Evolutionary conservation across 2,888 invertebrate species (phyloP).

Genomic region (Leptarthrus brevirostris): DNA sequence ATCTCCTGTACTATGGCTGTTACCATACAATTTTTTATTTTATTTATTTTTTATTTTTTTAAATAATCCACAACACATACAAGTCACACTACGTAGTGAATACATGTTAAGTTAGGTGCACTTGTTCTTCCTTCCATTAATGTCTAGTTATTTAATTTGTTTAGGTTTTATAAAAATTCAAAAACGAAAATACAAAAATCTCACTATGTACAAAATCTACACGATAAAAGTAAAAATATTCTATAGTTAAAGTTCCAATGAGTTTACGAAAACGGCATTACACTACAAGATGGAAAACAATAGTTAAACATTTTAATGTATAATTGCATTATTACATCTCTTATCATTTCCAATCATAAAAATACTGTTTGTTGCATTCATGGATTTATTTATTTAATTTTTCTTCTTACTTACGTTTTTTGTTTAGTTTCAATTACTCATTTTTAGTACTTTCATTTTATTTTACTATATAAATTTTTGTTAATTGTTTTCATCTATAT

Average conservation of each 20-base stretch:
- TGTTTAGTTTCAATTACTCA: slow-evolving; percentile 37
- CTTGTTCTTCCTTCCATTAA: too few relatives aligned
- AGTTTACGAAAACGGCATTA: not conserved
- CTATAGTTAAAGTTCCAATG: not conserved
- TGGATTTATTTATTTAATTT: slow-evolving; percentile 25
- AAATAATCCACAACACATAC: too few relatives aligned
- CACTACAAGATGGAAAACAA: slow-evolving; percentile 37
- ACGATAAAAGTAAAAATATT: slow-evolving; percentile 11
- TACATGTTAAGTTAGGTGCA: too few relatives aligned
- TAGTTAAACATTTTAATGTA: slow-evolving; percentile 35
- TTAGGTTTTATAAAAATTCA: not conserved
- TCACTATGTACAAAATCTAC: slow-evolving; percentile 39
- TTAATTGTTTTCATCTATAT: slow-evolving; percentile 54
- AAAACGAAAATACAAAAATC: slow-evolving; percentile 14
- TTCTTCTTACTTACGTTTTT: slow-evolving; percentile 39
- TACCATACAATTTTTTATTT: too few relatives aligned
- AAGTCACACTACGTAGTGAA: too few relatives aligned
- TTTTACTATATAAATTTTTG: slow-evolving; percentile 45
- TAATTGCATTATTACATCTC: slow-evolving; percentile 25
- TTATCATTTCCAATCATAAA: slow-evolving; percentile 36
- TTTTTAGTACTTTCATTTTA: slow-evolving; percentile 41
- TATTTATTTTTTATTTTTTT: too few relatives aligned
- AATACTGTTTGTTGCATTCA: slow-evolving; percentile 51
- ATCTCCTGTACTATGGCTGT: too few relatives aligned
- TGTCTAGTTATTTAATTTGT: too few relatives aligned